Evolutionary conservation across 23 tunicate species (phyloP).

Genomic region (Clavelina lepadiformis): DNA sequence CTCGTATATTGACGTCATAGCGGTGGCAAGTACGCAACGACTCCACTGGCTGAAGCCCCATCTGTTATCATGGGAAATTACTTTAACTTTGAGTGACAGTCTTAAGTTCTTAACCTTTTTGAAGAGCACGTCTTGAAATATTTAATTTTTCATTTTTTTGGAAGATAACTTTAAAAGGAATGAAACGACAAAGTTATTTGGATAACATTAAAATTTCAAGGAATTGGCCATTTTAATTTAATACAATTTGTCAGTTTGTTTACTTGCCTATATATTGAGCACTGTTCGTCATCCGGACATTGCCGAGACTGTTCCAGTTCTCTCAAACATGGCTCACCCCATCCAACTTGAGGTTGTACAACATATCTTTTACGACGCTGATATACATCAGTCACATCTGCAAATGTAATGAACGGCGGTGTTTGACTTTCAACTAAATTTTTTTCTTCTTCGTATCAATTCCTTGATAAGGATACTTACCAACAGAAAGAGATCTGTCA

Average conservation of each 20-base stretch:
- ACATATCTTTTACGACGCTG: slow-evolving; percentile 58
- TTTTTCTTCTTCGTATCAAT: no score
- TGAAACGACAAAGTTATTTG: no score
- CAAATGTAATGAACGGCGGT: no score
- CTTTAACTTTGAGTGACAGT: no score
- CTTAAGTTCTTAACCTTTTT: no score
- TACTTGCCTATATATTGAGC: slow-evolving; percentile 39
- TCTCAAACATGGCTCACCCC: slow-evolving; percentile 47
- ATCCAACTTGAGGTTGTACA: slow-evolving; percentile 43
- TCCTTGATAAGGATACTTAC: no score
- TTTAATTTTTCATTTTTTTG: no score
- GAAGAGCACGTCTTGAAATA: no score
- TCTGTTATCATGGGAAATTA: slow-evolving; percentile 9
- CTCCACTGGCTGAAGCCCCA: slow-evolving; percentile 70
- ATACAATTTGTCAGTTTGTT: background rate
- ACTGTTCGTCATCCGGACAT: slow-evolving; percentile 36
- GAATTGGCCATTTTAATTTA: no score
- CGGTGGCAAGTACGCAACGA: slow-evolving; percentile 37
- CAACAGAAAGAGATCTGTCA: background rate
- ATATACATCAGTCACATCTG: slow-evolving; percentile 22
- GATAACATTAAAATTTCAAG: no score
- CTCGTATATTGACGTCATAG: slow-evolving; percentile 14
- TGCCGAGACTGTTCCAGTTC: slow-evolving; percentile 29
- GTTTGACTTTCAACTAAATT: no score
- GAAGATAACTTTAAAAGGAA: no score